Evolutionary conservation across 2,797 vertebrate species (phyloP), one percentile per base, ranked within the genome.

Genomic region (Buphagus erythrorhynchus): DNA sequence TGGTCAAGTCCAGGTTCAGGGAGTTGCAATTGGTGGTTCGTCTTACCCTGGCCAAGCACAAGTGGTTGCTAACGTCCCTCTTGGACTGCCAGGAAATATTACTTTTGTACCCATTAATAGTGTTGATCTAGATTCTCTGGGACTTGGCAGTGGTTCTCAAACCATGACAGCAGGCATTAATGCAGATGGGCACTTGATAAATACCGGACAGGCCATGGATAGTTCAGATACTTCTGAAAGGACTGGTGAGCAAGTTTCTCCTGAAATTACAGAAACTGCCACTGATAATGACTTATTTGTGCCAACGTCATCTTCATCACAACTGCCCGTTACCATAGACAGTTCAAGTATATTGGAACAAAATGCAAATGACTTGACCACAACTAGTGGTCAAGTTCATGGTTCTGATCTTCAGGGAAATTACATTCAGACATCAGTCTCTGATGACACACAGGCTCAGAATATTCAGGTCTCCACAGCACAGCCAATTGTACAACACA

Each of bases 41-140:
- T 98, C 99, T 77, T 99, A 99, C 97, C 99, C 98, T 98, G 99
- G 98, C 98, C 99, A 99, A 98, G 99, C 99, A 90, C 99, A 99
- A 97, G 99, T 99, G 97, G 99, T 99, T 98, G 98, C 99, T 96
- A 99, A 99, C 82, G 99, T 99, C 98, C 99, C 99, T 98, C 97
- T 99, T 97, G 99, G 99, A 97, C 98, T 99, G 98, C 99, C 99
- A 25, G 99, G 99, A 97, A 99, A 99, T 98, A 99, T 99, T 96
- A 99, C 99, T 88, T 99, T 99, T 98, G 99, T 99, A 98, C 99
- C 99, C 97, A 99, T 99, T 97, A 99, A 99, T 97, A 99, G 99
- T 90, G 98, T 99, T 96, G 99, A 99, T 98, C 98, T 99, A 98
- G 99, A 99, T 98, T 99, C 99, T 93, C 98, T 99, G 73, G 99